Percentiles rank a stretch among this genome's conserved stretches.
Evolutionary conservation across 2,113 vertebrate species (phyloP).

Genomic region (Muntiacus reevesi): DNA sequence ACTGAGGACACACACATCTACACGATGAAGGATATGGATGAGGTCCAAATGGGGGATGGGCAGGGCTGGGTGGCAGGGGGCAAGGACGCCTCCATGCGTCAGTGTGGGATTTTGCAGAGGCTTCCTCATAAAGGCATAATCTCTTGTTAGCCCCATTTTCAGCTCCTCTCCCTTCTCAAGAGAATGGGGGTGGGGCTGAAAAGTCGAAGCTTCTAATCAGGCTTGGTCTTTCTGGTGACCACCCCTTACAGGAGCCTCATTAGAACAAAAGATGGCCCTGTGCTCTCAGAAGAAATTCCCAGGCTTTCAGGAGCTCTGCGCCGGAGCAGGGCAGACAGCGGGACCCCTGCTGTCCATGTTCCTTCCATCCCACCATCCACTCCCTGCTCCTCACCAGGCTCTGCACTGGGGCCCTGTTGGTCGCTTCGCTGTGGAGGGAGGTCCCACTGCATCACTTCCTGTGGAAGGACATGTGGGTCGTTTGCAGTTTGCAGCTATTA

Average conservation of each 20-base stretch:
- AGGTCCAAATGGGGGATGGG: not conserved
- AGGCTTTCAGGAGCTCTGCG: not conserved
- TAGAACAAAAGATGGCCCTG: not conserved
- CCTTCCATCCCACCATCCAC: rapidly evolving
- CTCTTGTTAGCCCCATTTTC: not conserved
- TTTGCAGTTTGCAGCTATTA: not conserved
- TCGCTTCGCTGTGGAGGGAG: rapidly evolving
- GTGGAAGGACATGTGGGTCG: not conserved
- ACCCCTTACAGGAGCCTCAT: not conserved
- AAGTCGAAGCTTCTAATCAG: not conserved
- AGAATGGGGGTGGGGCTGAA: not conserved
- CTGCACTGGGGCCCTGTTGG: not conserved
- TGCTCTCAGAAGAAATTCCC: not conserved
- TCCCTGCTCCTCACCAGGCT: not conserved
- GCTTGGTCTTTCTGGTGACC: not conserved
- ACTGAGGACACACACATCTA: not conserved
- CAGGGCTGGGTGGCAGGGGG: not conserved
- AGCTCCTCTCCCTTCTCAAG: not conserved
- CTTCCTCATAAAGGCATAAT: not conserved
- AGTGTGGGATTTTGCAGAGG: not conserved
- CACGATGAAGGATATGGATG: not conserved
- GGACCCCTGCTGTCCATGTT: rapidly evolving
- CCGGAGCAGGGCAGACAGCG: not conserved
- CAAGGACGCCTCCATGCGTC: not conserved
- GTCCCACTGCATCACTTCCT: not conserved